phyloP scores from a whole-genome alignment of 2,113 vertebrate species.

The Argyrosomus japonicus region DNA sequence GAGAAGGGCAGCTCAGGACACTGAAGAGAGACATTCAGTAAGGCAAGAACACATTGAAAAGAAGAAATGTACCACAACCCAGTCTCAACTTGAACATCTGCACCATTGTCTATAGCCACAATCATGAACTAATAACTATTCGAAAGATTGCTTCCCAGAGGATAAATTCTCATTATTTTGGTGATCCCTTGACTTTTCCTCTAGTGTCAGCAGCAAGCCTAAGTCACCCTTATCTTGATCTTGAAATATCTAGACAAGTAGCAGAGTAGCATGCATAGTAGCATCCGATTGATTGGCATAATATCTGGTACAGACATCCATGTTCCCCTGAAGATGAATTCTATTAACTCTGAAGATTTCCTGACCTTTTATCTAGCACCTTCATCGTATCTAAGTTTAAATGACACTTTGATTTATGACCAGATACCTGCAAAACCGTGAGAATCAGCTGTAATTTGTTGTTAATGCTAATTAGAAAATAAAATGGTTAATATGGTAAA shows the following conservation, averaged over 20 bases:
- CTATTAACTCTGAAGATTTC: neutral
- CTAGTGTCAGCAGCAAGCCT: neutral
- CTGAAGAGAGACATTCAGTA: slow-evolving; percentile 9
- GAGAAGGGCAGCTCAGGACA: slow-evolving; percentile 63
- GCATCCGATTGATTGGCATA: neutral
- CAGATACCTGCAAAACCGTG: neutral
- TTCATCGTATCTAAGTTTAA: neutral
- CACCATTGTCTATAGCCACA: neutral
- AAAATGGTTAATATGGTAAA: neutral
- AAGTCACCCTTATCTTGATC: neutral
- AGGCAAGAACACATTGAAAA: neutral
- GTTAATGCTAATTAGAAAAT: neutral
- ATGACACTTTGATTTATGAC: neutral
- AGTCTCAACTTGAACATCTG: neutral
- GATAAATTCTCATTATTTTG: neutral
- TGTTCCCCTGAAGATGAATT: neutral
- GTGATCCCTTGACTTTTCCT: neutral
- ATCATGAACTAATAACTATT: neutral
- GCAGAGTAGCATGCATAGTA: no score
- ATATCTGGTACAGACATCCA: neutral
- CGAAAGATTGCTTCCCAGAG: neutral
- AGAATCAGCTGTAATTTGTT: neutral
- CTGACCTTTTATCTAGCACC: neutral
- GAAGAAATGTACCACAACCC: neutral
- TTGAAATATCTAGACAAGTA: neutral